Percentiles rank a stretch among this genome's conserved stretches.
Conservation (phyloP, 2,797 vertebrate species). For the Semotilus atromaculatus region DNA sequence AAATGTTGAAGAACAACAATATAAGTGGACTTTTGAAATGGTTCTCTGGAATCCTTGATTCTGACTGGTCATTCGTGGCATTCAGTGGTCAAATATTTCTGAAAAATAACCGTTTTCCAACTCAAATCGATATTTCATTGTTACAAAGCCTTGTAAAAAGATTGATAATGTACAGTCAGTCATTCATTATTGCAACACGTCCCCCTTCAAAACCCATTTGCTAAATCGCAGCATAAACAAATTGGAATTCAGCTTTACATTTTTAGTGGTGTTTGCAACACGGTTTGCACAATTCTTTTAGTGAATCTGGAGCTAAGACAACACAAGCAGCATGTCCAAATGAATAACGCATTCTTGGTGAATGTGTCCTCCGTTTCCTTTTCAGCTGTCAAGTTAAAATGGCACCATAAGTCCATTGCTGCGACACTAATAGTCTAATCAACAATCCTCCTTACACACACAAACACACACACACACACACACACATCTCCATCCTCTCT, state of each 20-base stretch:
- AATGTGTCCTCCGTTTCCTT: neutral
- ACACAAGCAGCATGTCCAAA: neutral
- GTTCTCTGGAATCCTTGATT: neutral
- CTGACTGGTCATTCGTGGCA: neutral
- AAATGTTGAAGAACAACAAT: neutral
- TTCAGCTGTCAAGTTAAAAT: conserved; percentile 10
- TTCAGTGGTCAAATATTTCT: neutral
- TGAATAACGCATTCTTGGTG: neutral
- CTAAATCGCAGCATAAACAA: neutral
- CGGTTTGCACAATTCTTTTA: neutral
- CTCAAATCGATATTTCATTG: neutral
- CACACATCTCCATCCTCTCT: conserved; percentile 40
- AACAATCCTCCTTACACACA: neutral
- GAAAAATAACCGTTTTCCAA: neutral
- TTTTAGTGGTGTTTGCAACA: neutral
- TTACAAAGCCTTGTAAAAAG: neutral
- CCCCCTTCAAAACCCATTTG: neutral
- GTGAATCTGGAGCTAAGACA: neutral
- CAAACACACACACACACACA: conserved; percentile 51
- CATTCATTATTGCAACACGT: neutral
- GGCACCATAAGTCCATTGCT: neutral
- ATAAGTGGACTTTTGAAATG: neutral
- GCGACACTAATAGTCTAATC: conserved; percentile 13
- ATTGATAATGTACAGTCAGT: neutral
- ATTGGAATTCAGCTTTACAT: neutral